Conservation (phyloP, 2,888 invertebrate genomes). For the Omphaloscelis lunosa region DNA sequence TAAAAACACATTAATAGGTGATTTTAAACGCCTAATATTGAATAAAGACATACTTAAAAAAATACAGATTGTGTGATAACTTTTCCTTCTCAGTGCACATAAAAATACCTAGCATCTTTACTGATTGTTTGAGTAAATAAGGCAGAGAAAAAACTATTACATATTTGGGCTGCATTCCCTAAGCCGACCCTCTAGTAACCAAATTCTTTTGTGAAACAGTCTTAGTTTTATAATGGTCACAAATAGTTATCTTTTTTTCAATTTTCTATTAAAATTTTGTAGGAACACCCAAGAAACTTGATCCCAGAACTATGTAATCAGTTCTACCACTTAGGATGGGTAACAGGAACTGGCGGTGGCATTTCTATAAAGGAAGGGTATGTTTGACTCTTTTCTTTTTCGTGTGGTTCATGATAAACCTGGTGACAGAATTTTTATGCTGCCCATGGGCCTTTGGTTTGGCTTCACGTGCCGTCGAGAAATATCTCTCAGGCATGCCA, state of each 20-base stretch:
- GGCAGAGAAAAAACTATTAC: not conserved
- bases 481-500: too few relatives aligned
- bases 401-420: too few relatives aligned
- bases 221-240: too few relatives aligned
- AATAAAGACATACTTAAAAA: too few relatives aligned
- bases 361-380: conserved; percentile 97
- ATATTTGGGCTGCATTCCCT: not conserved
- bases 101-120: not conserved
- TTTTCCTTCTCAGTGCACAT: not conserved
- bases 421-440: too few relatives aligned
- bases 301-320: conserved; percentile 97
- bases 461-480: too few relatives aligned
- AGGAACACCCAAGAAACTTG: conserved; percentile 95
- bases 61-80: too few relatives aligned
- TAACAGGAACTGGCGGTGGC: conserved; percentile 98
- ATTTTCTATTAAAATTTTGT: conserved; percentile 36
- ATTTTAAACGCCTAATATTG: too few relatives aligned
- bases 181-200: not conserved
- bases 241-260: too few relatives aligned
- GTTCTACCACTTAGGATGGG: conserved; percentile 98
- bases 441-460: too few relatives aligned
- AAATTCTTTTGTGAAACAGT: not conserved
- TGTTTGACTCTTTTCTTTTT: conserved; percentile 56
- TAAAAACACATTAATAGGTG: not conserved
- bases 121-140: not conserved